Base-by-base conservation (phyloP, 2,888 invertebrate species). In the Nasonovia ribisnigri region DNA sequence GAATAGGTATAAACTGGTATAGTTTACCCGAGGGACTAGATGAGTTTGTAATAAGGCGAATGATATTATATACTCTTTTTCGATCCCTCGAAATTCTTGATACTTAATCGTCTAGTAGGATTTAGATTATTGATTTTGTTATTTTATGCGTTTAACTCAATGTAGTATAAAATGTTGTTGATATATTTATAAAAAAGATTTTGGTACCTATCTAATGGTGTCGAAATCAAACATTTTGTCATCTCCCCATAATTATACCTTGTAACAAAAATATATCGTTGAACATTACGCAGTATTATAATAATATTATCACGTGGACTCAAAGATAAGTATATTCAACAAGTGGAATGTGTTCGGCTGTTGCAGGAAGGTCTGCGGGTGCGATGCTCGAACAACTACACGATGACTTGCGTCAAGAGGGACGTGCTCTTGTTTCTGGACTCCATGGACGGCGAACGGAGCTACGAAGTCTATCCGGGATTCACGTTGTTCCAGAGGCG, bases 391-490 rank as follows among this genome's bases (percentile, higher is more conserved):
- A 92, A 94, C 84, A 92, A 92, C 36, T 92, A 92, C 88, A 92
- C 92, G 51, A 92, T 94, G 88, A n/a, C 88, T 60, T 94, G 94
- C n/a, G 94, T 89, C 60, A 94, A 94, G 77, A 51, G 77, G 57
- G 94, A 94, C 54, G 60, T 92, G 54, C 86, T 93, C 1, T 8
- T 46, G 42, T n/a, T 90, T 0, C 36, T 93, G 67, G 90, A 93
- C 84, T 42, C 48, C 42, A 20, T 93, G 57, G 90, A 93, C 51
- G 93, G 51, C 57, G 93, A 93, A 24, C 89, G 93, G n/a, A 93
- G 90, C 48, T 93, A 90, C 43, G 93, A 93, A 43, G 48, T 93
- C n/a, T 90, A 60, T 24, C 90, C 93, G 3, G 93, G 93, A 0
- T 90, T 93, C 43, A 90, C 93, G 24, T 43, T 93, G 20, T 42